phyloP scores from a whole-genome alignment of 2,888 invertebrate genomes.

The Thecocarcelia acutangulata region DNA sequence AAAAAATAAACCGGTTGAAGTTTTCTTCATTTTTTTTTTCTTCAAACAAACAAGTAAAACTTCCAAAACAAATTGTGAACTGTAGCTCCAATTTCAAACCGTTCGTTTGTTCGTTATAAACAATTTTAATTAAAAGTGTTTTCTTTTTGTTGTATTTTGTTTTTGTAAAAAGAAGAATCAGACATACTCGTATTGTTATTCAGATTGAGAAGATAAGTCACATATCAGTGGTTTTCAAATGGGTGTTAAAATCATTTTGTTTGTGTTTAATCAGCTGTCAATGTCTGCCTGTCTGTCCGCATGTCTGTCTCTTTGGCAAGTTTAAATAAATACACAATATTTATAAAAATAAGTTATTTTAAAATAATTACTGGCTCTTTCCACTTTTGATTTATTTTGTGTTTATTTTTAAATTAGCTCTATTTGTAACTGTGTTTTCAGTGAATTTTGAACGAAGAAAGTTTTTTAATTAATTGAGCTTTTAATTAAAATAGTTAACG shows the following conservation, averaged over 20 bases:
- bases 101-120: conserved; percentile 15
- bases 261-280: conserved; percentile 52
- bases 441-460: too few relatives aligned
- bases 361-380: not conserved
- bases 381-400: not conserved
- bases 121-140: conserved; percentile 44
- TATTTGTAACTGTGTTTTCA: too few relatives aligned
- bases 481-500: too few relatives aligned
- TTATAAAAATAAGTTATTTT: conserved; percentile 42
- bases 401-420: not conserved
- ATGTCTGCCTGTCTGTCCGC: conserved; percentile 35
- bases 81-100: conserved; percentile 2
- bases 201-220: conserved; percentile 4
- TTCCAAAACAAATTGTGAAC: conserved; percentile 4
- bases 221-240: conserved; percentile 20
- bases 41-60: conserved; percentile 12
- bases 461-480: too few relatives aligned
- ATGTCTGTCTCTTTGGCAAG: conserved; percentile 5
- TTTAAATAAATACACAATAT: conserved; percentile 30
- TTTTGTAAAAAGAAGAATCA: conserved; percentile 11
- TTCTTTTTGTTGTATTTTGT: not conserved
- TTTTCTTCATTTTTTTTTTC: not conserved
- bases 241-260: conserved; percentile 47
- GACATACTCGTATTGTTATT: not conserved
- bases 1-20: conserved; percentile 11